phyloP scores from a whole-genome alignment of 1,140 invertebrate species.

The Diuraphis noxia region DNA sequence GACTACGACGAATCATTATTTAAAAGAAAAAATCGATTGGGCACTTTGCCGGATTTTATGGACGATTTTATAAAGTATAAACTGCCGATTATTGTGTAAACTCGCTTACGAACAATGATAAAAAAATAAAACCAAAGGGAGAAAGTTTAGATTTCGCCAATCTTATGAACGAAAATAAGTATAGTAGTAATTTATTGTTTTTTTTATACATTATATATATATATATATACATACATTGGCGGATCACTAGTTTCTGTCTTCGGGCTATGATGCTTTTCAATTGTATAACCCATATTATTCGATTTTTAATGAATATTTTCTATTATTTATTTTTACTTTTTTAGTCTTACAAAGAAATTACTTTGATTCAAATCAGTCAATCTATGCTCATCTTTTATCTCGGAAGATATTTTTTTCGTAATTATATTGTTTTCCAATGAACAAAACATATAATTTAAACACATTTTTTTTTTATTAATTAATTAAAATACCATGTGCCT shows the following conservation, averaged over 20 bases:
- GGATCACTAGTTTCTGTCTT: background rate
- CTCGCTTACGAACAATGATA: background rate
- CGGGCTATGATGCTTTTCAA: background rate
- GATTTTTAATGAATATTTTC: conserved; percentile 10
- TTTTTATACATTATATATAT: too few species aligned
- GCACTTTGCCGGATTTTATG: background rate
- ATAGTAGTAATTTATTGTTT: background rate
- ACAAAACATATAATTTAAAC: background rate
- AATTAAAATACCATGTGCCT: background rate
- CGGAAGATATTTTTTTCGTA: background rate
- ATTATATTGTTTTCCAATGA: background rate
- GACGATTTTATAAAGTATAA: background rate
- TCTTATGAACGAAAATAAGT: background rate
- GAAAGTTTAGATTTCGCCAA: conserved; percentile 14
- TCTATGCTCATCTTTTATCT: background rate
- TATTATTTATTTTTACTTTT: conserved; percentile 5
- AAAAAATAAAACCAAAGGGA: conserved; percentile 14
- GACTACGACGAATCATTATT: background rate
- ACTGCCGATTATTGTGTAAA: background rate
- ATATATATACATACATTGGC: background rate
- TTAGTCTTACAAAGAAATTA: background rate
- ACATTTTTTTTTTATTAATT: background rate
- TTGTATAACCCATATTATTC: background rate
- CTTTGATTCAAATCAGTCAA: background rate
- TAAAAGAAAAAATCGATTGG: background rate